phyloP scores from a whole-genome alignment of 1,140 invertebrate genomes.

The Leptoteleia sp. region DNA sequence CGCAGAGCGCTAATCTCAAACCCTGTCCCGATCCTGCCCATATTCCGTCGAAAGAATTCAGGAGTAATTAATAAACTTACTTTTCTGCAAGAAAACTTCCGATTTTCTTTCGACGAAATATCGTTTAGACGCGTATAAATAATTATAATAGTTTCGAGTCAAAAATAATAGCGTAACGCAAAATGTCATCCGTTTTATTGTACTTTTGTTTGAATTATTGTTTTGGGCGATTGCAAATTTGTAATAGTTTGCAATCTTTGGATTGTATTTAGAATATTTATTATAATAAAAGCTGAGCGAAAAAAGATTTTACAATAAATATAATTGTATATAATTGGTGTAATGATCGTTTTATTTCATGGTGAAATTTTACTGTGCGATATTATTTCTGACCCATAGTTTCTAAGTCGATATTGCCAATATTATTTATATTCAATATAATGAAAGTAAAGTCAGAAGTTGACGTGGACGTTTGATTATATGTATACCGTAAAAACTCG shows the following conservation, averaged over 20 bases:
- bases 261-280: too few species aligned
- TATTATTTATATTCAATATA: constrained; percentile 80
- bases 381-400: constrained; percentile 68
- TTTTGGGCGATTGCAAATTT: too few species aligned
- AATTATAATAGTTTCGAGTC: constrained; percentile 65
- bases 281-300: too few species aligned
- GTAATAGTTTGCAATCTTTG: too few species aligned
- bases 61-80: too few species aligned
- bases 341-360: too few species aligned
- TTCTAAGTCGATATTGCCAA: constrained; percentile 80
- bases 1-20: constrained; percentile 36
- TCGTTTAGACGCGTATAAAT: constrained; percentile 60
- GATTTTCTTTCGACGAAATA: constrained; percentile 35
- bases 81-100: too few species aligned
- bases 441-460: constrained; percentile 72
- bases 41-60: constrained; percentile 36
- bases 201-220: too few species aligned
- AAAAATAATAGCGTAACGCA: constrained; percentile 61
- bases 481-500: constrained; percentile 76
- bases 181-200: constrained; percentile 45
- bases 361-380: constrained; percentile 54
- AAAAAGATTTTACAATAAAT: too few species aligned
- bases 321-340: too few species aligned
- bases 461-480: constrained; percentile 76
- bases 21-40: constrained; percentile 46